phyloP scores from a whole-genome alignment of 2,888 invertebrate genomes.

The Pomacea canaliculata region DNA sequence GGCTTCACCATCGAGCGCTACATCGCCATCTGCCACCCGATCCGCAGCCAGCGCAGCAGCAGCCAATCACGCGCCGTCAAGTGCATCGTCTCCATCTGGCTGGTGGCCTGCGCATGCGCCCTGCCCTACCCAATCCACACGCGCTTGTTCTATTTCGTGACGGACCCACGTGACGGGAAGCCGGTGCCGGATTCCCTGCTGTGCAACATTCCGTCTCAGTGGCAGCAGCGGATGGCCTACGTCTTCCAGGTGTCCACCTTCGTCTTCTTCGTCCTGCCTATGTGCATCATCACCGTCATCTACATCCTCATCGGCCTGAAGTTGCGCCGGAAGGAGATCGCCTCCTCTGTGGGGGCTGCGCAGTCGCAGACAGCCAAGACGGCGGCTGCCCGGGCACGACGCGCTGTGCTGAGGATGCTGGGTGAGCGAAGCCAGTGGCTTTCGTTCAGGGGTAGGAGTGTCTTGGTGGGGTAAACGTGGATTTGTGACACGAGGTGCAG shows the following conservation, averaged over 20 bases:
- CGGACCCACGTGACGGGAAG: conserved; percentile 40
- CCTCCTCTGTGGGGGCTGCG: conserved; percentile 12
- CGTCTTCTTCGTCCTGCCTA: conserved; percentile 84
- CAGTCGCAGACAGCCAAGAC: conserved; percentile 30
- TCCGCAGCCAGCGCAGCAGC: conserved; percentile 85
- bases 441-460: too few species aligned
- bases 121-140: conserved; percentile 65
- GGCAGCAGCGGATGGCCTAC: conserved; percentile 49
- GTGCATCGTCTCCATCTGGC: conserved; percentile 84
- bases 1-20: conserved; percentile 91
- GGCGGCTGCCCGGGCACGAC: conserved; percentile 41
- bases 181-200: conserved; percentile 54
- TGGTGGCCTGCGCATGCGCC: conserved; percentile 82
- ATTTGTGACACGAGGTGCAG: too few species aligned
- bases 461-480: too few species aligned
- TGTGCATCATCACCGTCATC: conserved; percentile 81
- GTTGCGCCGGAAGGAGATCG: conserved; percentile 40
- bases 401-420: conserved; percentile 63
- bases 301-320: conserved; percentile 73
- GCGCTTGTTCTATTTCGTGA: conserved; percentile 51
- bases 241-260: conserved; percentile 85
- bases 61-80: conserved; percentile 85
- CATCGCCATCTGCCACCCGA: conserved; percentile 90
- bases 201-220: conserved; percentile 59
- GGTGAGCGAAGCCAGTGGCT: conserved; percentile 44